Base-by-base conservation (phyloP, 1,140 invertebrate species). In the Aphelinus certus region DNA sequence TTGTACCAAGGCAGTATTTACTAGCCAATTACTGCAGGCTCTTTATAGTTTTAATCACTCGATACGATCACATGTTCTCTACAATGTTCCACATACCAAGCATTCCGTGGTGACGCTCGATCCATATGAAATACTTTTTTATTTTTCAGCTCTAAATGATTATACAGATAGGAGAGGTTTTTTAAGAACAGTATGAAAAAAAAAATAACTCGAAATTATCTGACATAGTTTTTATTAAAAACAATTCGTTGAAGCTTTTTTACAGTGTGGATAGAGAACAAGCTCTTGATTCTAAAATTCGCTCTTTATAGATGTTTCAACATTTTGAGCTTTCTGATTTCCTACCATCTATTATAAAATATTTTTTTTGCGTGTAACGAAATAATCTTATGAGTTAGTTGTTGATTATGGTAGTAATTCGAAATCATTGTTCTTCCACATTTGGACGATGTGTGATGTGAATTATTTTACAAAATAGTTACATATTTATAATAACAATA, bases 401-500 rank as follows among this genome's bases (percentile, higher is more conserved):
- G 51, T 68, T 51, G 51, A n/a, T 67, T 62, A 74, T 62, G 56
- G 45, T 71, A 62, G 43, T 62, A 46, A 74, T 66, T 48, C 55
- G 51, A 46, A 73, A 62, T 73, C 53, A 72, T 58, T 66, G 5
- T 60, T 62, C 55, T 57, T n/a, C 10, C 55, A 70, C 61, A 64
- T 75, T 66, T 56, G 55, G 62, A 70, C 62, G 61, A 75, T 67
- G 71, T 70, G 67, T 65, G 71, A 67, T 68, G 77, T 78, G 77
- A 76, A 83, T 81, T 82, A 84, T 82, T 81, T 76, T 83, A 83
- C 81, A 81, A 80, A 83, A 83, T 81, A 85, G 78, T 79, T 81
- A 81, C 82, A 83, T 86, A 86, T 85, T 83, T 79, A 78, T 83
- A 82, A 79, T 86, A 87, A 87, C 85, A 85, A 83, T 81, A 83